These are phyloP conservation scores for Periophthalmus magnuspinnatus DNA, from an alignment of 2,797 vertebrate genomes.

Conservation along the genomic window DNA sequence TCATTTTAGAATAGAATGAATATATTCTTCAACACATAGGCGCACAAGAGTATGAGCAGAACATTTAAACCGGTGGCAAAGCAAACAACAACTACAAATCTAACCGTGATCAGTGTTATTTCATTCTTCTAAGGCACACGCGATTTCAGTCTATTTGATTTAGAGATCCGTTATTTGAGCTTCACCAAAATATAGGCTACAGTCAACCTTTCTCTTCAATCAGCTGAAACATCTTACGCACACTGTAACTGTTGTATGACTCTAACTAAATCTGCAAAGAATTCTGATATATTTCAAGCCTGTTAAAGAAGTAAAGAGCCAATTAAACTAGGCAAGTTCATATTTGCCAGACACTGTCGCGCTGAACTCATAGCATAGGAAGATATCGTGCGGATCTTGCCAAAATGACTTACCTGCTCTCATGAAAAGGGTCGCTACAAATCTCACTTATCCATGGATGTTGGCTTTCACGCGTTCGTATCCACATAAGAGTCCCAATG, in stretches of 20 bases:
- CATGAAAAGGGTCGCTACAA: conserved; percentile 56
- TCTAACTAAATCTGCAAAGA: background rate
- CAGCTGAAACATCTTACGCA: background rate
- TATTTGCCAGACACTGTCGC: conserved; percentile 1
- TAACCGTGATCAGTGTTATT: background rate
- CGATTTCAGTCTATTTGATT: conserved; percentile 14
- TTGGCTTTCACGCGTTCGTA: conserved; percentile 52
- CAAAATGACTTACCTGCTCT: conserved; percentile 57
- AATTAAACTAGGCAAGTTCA: conserved; percentile 11
- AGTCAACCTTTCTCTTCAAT: background rate
- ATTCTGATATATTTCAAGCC: background rate
- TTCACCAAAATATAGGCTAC: conserved; percentile 5
- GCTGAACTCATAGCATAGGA: conserved; percentile 38
- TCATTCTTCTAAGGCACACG: background rate
- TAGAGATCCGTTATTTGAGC: conserved; percentile 37
- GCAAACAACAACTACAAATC: background rate
- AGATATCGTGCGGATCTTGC: conserved; percentile 22
- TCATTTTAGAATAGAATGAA: background rate
- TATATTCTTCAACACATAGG: background rate
- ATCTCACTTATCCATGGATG: conserved; percentile 63
- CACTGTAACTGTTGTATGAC: conserved; percentile 9
- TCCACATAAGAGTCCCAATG: conserved; percentile 71
- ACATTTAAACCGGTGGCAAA: background rate
- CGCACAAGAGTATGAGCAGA: background rate
- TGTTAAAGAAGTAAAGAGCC: background rate